Percentiles rank a stretch among this genome's conserved stretches.
These are phyloP conservation scores for Caranx ignobilis DNA, from an alignment of 2,113 vertebrate genomes.

Conservation along the genomic window DNA sequence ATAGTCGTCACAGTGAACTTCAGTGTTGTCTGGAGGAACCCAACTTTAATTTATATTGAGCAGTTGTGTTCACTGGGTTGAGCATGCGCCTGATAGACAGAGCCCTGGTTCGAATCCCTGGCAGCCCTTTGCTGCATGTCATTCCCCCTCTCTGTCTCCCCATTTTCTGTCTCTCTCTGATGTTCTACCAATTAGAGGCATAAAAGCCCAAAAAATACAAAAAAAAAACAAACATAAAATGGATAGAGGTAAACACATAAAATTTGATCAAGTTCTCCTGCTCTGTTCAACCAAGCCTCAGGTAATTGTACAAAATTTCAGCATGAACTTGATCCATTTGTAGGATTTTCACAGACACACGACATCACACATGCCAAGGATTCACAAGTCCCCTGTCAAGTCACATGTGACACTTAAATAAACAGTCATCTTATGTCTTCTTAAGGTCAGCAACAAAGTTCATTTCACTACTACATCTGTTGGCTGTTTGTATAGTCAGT, in stretches of 20 bases:
- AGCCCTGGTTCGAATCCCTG: no score
- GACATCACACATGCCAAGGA: constrained; percentile 16
- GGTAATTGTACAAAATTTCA: not conserved
- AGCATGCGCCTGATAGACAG: no score
- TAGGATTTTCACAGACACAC: not conserved
- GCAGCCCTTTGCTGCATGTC: no score
- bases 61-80: not conserved
- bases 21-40: not conserved
- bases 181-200: no score
- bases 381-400: not conserved
- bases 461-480: not conserved
- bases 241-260: not conserved
- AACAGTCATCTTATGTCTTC: not conserved
- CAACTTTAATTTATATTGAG: constrained; percentile 39
- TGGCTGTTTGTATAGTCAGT: not conserved
- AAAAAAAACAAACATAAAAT: not conserved
- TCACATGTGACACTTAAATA: not conserved
- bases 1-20: not conserved
- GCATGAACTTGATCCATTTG: not conserved
- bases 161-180: no score
- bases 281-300: not conserved
- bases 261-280: not conserved
- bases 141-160: no score
- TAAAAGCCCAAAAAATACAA: no score
- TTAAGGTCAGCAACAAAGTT: not conserved